phyloP scores from a whole-genome alignment of 2,888 invertebrate species.

The Blera fallax region DNA sequence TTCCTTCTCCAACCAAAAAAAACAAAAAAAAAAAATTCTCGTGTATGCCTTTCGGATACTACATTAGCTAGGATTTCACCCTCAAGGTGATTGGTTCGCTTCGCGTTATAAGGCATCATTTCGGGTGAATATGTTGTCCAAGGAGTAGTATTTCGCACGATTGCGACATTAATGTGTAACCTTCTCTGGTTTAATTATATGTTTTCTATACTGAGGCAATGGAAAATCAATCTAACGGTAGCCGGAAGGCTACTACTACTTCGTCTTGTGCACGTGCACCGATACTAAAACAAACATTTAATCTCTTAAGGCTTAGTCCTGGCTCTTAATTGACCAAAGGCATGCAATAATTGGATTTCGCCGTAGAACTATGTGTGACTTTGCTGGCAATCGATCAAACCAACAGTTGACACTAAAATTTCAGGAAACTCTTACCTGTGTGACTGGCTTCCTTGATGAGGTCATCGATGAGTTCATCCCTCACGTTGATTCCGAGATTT shows the following conservation, averaged over 20 bases:
- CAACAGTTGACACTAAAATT: neutral
- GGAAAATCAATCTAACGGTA: slow-evolving; percentile 18
- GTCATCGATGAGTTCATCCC: slow-evolving; percentile 88
- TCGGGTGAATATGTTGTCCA: slow-evolving; percentile 5
- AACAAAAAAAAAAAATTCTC: neutral
- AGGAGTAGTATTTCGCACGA: slow-evolving; percentile 23
- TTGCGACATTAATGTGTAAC: slow-evolving; percentile 2
- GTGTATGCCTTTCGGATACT: neutral
- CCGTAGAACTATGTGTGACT: neutral
- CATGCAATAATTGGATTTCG: slow-evolving; percentile 4
- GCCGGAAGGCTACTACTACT: neutral
- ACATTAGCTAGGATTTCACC: neutral
- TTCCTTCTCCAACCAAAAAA: neutral
- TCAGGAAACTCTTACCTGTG: slow-evolving; percentile 83
- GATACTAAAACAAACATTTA: neutral
- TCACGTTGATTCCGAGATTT: slow-evolving; percentile 89
- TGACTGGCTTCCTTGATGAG: slow-evolving; percentile 89
- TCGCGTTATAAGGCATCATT: neutral
- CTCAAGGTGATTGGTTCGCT: neutral
- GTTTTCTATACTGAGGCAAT: neutral
- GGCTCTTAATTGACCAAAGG: neutral
- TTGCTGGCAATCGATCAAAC: neutral
- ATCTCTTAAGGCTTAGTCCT: neutral
- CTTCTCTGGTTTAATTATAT: slow-evolving; percentile 18
- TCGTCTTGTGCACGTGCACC: neutral